Evolutionary conservation across 2,113 vertebrate species (phyloP), one percentile per base, ranked within the genome.

Genomic region (Halichoeres trimaculatus): DNA sequence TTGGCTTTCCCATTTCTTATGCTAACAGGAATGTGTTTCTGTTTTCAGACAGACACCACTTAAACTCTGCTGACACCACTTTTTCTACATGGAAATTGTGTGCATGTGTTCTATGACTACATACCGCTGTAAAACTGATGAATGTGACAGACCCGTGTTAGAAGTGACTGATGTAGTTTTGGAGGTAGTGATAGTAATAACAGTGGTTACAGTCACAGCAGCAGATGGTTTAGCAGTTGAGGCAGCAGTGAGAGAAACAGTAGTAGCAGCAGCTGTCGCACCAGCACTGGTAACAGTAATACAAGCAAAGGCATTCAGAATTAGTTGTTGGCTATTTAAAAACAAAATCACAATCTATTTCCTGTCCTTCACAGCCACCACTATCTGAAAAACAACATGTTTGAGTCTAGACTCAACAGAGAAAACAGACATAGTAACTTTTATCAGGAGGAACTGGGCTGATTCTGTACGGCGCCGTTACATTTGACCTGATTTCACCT

Each of bases 401-500:
- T 50, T 51, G 17, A 10, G 50, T 59, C 36, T 52, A 53, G 70
- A 55, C 77, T 70, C 30, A 74, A 77, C 59, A 45, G 20, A 73
- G 50, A 43, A 57, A 71, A 76, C 70, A 59, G 30, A 65, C 55
- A 68, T 36, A 51, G 53, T 35, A 23, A 5, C 52, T 70, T 72
- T 60, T 30, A 70, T 81, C 59, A 2, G 68, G 12, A 16, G 47
- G 61, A 52, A 52, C 24, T 8, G 14, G 34, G 8, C 19, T 35
- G 47, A 66, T 20, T 50, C 13, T 45, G 13, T 34, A 12, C 38
- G 70, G 47, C 13, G 13, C 30, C 23, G 35, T n/a, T 34, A 66
- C 55, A 57, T 51, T 51, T 66, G 43, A 61, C 54, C 54, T 70
- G n/a, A n/a, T n/a, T n/a, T n/a, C n/a, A n/a, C 48, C 4, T n/a